Evolutionary conservation across 2,113 vertebrate species (phyloP).

Genomic region (Ctenodactylus gundi): DNA sequence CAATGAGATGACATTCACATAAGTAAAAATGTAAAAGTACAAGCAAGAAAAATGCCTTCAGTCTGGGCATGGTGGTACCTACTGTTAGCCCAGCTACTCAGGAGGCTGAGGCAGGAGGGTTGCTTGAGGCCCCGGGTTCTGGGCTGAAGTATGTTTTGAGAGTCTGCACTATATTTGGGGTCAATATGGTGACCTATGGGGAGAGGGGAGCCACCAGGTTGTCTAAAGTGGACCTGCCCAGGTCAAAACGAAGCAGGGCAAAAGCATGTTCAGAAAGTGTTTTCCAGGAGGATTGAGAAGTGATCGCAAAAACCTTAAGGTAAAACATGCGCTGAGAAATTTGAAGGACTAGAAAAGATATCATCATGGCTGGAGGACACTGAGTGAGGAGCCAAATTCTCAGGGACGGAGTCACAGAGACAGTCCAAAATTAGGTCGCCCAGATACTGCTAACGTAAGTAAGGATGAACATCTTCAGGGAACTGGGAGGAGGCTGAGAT

Average conservation of each 20-base stretch:
- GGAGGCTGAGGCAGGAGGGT: too few species aligned
- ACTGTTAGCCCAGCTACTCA: too few species aligned
- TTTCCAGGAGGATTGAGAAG: neutral
- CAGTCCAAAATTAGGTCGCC: neutral
- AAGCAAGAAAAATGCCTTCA: neutral
- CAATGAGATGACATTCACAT: neutral
- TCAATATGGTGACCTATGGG: too few species aligned
- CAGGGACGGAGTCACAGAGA: neutral
- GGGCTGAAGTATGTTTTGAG: too few species aligned
- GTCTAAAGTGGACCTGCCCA: too few species aligned
- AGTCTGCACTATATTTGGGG: too few species aligned
- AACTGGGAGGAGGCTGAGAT: neutral
- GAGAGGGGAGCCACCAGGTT: too few species aligned
- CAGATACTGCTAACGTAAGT: neutral
- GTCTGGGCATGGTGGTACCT: too few species aligned
- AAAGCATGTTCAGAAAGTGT: too few species aligned
- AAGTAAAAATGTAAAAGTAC: neutral
- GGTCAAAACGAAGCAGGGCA: too few species aligned
- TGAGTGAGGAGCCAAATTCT: neutral
- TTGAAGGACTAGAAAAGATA: neutral
- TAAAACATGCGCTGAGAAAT: neutral
- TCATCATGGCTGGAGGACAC: neutral
- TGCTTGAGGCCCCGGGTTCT: too few species aligned
- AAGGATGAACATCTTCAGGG: neutral
- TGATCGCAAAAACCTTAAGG: neutral